Conservation (phyloP, 2,888 invertebrate species). For the Hydriomena furcata region DNA sequence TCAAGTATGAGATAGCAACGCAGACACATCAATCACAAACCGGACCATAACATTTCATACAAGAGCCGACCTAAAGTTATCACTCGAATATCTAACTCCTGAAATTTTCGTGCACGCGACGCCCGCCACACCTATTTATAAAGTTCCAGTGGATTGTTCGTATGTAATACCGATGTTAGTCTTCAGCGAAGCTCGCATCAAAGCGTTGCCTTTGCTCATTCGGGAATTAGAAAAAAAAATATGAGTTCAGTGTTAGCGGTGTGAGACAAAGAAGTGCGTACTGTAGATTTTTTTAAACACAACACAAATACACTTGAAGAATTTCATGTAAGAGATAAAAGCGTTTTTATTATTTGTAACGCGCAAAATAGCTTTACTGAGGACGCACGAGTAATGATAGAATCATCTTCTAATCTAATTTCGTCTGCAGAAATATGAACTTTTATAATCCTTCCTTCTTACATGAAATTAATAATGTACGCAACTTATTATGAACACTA, state of each 20-base stretch:
- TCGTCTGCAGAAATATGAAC: conserved; percentile 8
- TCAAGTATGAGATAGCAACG: conserved; percentile 7
- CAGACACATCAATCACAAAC: conserved; percentile 27
- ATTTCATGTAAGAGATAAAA: conserved; percentile 50
- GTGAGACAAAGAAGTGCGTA: conserved; percentile 59
- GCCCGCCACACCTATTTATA: conserved; percentile 78
- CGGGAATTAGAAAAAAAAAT: conserved; percentile 37
- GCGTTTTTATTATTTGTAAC: conserved; percentile 39
- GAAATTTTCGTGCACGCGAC: conserved; percentile 48
- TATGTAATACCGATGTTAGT: conserved; percentile 75
- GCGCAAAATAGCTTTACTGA: conserved; percentile 23
- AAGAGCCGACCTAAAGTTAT: conserved; percentile 32
- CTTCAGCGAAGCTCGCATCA: conserved; percentile 55
- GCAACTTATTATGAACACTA: no score
- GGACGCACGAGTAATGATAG: conserved; percentile 20
- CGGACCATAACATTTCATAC: conserved; percentile 23
- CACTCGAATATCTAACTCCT: conserved; percentile 31
- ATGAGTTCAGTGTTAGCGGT: conserved; percentile 55
- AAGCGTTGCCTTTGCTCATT: conserved; percentile 13
- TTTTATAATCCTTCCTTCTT: background rate
- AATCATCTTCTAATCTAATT: conserved; percentile 19
- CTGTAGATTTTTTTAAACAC: conserved; percentile 45
- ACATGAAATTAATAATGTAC: no score
- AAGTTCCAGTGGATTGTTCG: conserved; percentile 79
- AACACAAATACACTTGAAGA: conserved; percentile 45